Base-by-base conservation (phyloP, 2,113 vertebrate species). In the Promerops cafer region DNA sequence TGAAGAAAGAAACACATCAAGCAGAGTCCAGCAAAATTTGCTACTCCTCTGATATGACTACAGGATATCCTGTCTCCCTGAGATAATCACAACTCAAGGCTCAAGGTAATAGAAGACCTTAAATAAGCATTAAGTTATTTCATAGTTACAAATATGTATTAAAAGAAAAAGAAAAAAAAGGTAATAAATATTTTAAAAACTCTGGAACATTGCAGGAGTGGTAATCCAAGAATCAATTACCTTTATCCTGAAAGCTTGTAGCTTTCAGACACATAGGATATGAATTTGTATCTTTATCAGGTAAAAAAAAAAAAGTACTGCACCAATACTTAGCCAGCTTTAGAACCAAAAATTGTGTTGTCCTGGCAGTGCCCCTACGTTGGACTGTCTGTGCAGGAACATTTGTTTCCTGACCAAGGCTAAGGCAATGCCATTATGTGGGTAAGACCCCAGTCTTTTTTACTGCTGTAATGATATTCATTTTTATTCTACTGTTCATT, bases 241-340 rank as follows among this genome's bases (percentile, higher is more conserved):
- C 11, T 6, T 53, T 60, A 63, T 17, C 2, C 56, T 64, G 44
- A 65, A 72, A 81, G 16, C 16, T 22, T 60, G 13, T 30, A 57
- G 15, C 53, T 52, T 85, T 76, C 61, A 45, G 59, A 61, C 6
- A 0, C 0, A 0, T 9, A 23, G 14, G 9, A 19, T 37, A 18
- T 21, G 5, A 27, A 7, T 35, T 13, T 70, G 13, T 84, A 1
- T 27, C 23, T 54, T 81, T 53, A 50, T 57, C 23, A 47, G 8
- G 8, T 33, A 12, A n/a, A 37, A 44, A 12, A n/a, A 37, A 44
- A 16, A 68, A 56, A 44, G 6, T 15, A 40, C 15, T 83, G 17
- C 35, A 39, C 7, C 30, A 44, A 26, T 23, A 18, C n/a, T 42
- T 12, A 57, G 10, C 6, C 8, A 40, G 5, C 16, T 72, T 30